Conservation (phyloP, 2,113 vertebrate genomes). For the Plectropomus leopardus region DNA sequence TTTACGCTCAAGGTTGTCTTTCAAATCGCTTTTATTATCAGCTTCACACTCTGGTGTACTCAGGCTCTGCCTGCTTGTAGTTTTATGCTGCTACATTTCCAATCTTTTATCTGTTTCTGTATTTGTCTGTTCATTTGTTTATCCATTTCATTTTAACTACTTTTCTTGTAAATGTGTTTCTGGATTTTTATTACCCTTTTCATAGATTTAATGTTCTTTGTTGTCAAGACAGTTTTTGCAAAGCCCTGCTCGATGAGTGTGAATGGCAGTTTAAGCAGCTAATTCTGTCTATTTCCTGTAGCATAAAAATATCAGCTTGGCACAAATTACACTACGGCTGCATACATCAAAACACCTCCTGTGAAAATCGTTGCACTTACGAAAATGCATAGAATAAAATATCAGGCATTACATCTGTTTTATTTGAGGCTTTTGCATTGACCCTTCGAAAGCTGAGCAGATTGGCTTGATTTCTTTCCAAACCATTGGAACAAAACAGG, state of each 20-base stretch:
- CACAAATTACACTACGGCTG: slow-evolving; percentile 28
- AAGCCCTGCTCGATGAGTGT: slow-evolving; percentile 13
- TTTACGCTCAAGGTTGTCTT: slow-evolving; percentile 17
- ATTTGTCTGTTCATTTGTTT: slow-evolving; percentile 22
- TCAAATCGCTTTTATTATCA: slow-evolving; percentile 46
- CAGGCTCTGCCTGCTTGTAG: neutral
- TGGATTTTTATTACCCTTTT: slow-evolving; percentile 38
- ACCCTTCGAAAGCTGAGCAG: too few relatives aligned
- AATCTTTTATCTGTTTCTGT: slow-evolving; percentile 30
- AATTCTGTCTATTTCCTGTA: slow-evolving; percentile 31
- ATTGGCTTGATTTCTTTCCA: too few relatives aligned
- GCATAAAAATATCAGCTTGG: slow-evolving; percentile 19
- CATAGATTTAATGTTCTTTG: slow-evolving; percentile 47
- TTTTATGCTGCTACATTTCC: neutral
- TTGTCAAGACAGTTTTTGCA: slow-evolving; percentile 23
- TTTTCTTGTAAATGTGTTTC: slow-evolving; percentile 24
- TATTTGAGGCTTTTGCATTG: neutral
- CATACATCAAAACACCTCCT: neutral
- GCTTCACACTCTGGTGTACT: slow-evolving; percentile 2
- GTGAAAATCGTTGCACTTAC: slow-evolving; percentile 1
- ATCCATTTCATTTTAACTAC: slow-evolving; percentile 38
- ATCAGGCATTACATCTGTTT: slow-evolving; percentile 18
- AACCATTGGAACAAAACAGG: too few relatives aligned
- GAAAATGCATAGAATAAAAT: slow-evolving; percentile 1
- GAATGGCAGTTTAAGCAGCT: slow-evolving; percentile 52